phyloP scores from a whole-genome alignment of 1,140 invertebrate genomes.

The Rhagoletis pomonella region DNA sequence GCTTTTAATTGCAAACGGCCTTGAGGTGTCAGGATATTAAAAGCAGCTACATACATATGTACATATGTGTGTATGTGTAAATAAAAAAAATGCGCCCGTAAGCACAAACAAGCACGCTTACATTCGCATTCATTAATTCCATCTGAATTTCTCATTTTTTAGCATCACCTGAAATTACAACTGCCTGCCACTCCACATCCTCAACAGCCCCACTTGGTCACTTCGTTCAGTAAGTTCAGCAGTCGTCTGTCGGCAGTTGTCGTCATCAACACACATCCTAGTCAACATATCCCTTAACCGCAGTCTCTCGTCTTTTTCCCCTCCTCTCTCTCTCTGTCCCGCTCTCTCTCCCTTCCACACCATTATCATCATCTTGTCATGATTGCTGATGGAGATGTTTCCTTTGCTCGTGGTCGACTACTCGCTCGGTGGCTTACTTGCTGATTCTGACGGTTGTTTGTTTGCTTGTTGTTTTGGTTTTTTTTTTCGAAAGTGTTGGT shows the following conservation, averaged over 20 bases:
- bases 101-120: background rate
- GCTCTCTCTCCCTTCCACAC: background rate
- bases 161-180: slow-evolving; percentile 11
- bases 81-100: background rate
- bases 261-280: background rate
- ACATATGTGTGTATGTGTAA: background rate
- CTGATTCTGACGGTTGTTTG: background rate
- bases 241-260: slow-evolving; percentile 8
- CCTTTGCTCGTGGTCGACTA: background rate
- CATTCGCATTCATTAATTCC: slow-evolving; percentile 12
- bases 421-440: background rate
- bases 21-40: slow-evolving; percentile 53
- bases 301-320: no score
- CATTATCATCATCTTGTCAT: background rate
- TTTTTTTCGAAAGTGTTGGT: slow-evolving; percentile 18
- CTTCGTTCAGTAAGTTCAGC: background rate
- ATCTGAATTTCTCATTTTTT: slow-evolving; percentile 7
- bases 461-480: slow-evolving; percentile 4
- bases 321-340: background rate
- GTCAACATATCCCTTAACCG: background rate
- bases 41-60: slow-evolving; percentile 15
- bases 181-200: background rate
- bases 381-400: background rate
- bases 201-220: slow-evolving; percentile 39
- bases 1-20: slow-evolving; percentile 49